These are phyloP conservation scores for Molorchus minor DNA, from an alignment of 2,888 invertebrate genomes.

Conservation along the genomic window DNA sequence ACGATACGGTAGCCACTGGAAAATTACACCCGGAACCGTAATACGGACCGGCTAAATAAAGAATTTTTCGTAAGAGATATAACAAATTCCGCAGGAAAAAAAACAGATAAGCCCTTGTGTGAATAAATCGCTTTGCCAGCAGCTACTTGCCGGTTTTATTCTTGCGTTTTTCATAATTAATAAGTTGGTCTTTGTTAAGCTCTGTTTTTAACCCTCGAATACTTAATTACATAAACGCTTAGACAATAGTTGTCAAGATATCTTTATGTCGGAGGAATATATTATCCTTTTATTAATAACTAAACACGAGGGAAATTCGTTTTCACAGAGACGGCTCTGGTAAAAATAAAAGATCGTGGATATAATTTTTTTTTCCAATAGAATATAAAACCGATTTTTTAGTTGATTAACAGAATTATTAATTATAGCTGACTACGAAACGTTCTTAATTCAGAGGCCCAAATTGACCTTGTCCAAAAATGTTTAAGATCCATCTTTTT, in stretches of 20 bases:
- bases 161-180: background rate
- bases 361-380: too few relatives aligned
- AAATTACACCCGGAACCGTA: background rate
- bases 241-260: background rate
- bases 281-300: too few relatives aligned
- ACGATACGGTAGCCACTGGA: slow-evolving; percentile 12
- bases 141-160: slow-evolving; percentile 3
- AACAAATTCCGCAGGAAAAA: slow-evolving; percentile 5
- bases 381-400: too few relatives aligned
- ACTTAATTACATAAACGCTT: background rate
- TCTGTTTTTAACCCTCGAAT: background rate
- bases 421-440: too few relatives aligned
- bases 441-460: too few relatives aligned
- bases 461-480: too few relatives aligned
- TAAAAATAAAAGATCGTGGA: too few relatives aligned
- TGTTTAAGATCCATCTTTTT: too few relatives aligned
- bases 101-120: slow-evolving; percentile 7
- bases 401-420: too few relatives aligned
- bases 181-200: background rate
- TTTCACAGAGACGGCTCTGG: too few relatives aligned
- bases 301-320: too few relatives aligned
- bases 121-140: slow-evolving; percentile 4
- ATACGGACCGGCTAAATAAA: background rate
- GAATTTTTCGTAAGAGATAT: background rate
- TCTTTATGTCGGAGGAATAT: background rate